Evolutionary conservation across 2,113 vertebrate species (phyloP).

Genomic region (Tympanuchus pallidicinctus): DNA sequence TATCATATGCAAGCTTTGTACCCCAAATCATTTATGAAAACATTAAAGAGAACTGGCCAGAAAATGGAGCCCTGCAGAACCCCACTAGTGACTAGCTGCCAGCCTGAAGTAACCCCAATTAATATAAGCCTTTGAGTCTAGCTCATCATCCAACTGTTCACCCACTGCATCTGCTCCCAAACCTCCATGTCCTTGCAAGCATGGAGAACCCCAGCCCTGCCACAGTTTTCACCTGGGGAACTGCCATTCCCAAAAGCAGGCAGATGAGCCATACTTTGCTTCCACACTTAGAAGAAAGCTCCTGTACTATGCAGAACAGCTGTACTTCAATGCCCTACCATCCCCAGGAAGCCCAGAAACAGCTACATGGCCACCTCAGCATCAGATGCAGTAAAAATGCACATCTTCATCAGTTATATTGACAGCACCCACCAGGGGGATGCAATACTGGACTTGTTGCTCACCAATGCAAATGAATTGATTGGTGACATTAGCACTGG

Average conservation of each 20-base stretch:
- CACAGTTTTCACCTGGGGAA: background rate
- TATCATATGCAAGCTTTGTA: too few relatives aligned
- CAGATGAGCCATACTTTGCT: background rate
- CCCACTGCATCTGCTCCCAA: background rate
- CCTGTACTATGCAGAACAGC: background rate
- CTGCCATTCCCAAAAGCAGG: background rate
- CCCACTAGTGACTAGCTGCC: too few relatives aligned
- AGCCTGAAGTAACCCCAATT: too few relatives aligned
- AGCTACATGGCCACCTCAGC: background rate
- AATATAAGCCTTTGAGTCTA: too few relatives aligned
- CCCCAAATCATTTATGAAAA: too few relatives aligned
- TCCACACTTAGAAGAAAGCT: background rate
- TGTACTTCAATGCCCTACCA: background rate
- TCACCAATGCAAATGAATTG: too few relatives aligned
- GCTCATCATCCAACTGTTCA: too few relatives aligned
- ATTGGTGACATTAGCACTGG: too few relatives aligned
- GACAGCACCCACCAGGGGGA: too few relatives aligned
- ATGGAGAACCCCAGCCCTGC: background rate
- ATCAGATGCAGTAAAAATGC: background rate
- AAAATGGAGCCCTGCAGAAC: too few relatives aligned
- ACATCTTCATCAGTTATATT: background rate
- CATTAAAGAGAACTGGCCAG: too few relatives aligned
- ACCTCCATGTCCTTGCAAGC: background rate
- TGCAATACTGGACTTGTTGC: too few relatives aligned
- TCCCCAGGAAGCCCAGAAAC: background rate